phyloP scores from a whole-genome alignment of 64 coral and sea anemone genomes.

The Pachyseris speciosa region DNA sequence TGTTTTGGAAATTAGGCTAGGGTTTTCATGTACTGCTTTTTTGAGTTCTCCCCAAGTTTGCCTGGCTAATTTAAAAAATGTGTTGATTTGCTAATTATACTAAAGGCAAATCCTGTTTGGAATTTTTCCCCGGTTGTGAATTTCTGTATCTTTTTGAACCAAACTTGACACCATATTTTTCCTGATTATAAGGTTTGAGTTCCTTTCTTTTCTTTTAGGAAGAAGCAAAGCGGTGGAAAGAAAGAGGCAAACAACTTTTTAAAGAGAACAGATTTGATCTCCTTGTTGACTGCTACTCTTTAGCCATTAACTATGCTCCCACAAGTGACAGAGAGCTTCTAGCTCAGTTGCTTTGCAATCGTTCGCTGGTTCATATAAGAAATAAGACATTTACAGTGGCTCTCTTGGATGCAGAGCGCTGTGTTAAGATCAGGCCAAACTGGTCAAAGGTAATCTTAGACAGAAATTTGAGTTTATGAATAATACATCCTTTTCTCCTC shows the following conservation, averaged over 20 bases:
- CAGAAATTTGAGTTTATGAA: no score
- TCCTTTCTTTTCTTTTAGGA: not conserved
- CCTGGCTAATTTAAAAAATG: no score
- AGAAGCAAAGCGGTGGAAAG: conserved; percentile 60
- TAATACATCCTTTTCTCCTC: no score
- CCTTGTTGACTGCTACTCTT: conserved; percentile 54
- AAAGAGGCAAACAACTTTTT: conserved; percentile 57
- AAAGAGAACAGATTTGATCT: conserved; percentile 20
- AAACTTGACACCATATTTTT: no score
- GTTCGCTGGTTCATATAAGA: conserved; percentile 40
- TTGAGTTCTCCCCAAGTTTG: no score
- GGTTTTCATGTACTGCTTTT: no score
- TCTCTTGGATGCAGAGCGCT: conserved; percentile 46
- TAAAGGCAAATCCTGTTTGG: no score
- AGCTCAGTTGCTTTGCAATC: conserved; percentile 56
- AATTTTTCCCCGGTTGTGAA: no score
- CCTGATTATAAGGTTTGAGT: not conserved
- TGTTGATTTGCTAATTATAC: no score
- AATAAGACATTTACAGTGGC: conserved; percentile 16
- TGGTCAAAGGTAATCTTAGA: conserved; percentile 52
- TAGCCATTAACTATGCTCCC: conserved; percentile 61
- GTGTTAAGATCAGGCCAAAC: conserved; percentile 13
- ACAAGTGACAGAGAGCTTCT: conserved; percentile 25
- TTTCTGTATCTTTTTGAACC: no score
- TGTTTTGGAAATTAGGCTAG: no score